Evolutionary conservation across 1,140 invertebrate genomes (phyloP).

Genomic region (Drosophila subpulchrella): DNA sequence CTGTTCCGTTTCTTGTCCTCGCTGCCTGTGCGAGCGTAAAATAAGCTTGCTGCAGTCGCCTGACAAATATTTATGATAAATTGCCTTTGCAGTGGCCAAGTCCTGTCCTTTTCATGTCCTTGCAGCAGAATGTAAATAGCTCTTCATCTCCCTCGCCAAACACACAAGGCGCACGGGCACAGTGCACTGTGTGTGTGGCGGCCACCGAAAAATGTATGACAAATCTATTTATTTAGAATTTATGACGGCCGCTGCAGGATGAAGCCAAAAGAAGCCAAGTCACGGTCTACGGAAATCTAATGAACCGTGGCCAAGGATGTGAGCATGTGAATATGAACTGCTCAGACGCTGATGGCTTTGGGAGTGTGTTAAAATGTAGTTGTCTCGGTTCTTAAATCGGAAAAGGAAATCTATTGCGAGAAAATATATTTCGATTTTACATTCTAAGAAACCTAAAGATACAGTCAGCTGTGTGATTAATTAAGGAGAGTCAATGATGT

Average conservation of each 20-base stretch:
- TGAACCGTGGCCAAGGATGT: constrained; percentile 42
- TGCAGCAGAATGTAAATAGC: constrained; percentile 73
- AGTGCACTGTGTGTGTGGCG: constrained; percentile 17
- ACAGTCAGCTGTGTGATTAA: too few species aligned
- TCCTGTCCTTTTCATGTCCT: constrained; percentile 41
- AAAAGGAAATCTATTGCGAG: too few species aligned
- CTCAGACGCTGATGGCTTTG: constrained; percentile 2
- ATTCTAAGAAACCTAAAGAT: too few species aligned
- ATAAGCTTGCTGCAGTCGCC: constrained; percentile 72
- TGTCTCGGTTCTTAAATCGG: background rate
- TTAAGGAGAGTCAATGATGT: too few species aligned
- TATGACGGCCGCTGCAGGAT: constrained; percentile 57
- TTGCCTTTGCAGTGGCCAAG: constrained; percentile 69
- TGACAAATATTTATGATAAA: constrained; percentile 84
- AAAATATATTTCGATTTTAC: too few species aligned
- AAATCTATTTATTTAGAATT: constrained; percentile 78
- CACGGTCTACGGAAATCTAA: constrained; percentile 52
- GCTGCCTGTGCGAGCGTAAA: constrained; percentile 67
- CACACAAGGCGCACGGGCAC: constrained; percentile 10
- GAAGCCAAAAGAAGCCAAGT: constrained; percentile 36
- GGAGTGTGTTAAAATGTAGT: constrained; percentile 5
- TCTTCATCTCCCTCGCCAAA: constrained; percentile 59
- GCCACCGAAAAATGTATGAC: constrained; percentile 63
- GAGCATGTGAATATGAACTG: constrained; percentile 21
- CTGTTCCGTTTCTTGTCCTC: constrained; percentile 7